Base-by-base conservation (phyloP, 2,113 vertebrate genomes). In the Clarias batrachus region DNA sequence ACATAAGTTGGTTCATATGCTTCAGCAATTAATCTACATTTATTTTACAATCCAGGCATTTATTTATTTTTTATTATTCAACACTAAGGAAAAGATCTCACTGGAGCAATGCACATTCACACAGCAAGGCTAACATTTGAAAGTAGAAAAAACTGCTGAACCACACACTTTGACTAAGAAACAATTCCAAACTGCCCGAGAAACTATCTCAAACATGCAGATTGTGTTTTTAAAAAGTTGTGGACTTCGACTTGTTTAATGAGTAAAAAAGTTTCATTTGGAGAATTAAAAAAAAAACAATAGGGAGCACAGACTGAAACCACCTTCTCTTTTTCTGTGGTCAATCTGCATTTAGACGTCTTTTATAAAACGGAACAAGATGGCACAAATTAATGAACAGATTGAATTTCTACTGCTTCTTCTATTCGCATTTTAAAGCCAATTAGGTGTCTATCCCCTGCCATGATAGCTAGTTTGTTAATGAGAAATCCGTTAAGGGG, bases 401-500 rank as follows among this genome's bases (percentile, higher is more conserved):
- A 81, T 82, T 63, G 56, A 57, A 73, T 86, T 86, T 59, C 77
- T 48, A 59, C 21, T 62, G 68, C n/a, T 68, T 57, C 27, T 71
- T 73, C 56, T 21, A 11, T 41, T 83, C 81, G 3, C 63, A 16
- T 74, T 62, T 62, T 54, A 27, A 60, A 62, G 30, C 25, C 56
- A 81, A 86, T 83, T 77, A 83, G 41, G 41, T n/a, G 17, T 59
- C n/a, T 25, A 17, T 21, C 16, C 81, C 68, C 48, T 74, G 80
- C 60, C 52, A 3, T 54, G 57, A 66, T 56, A n/a, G 25, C 54
- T 11, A 54, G 23, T 66, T 41, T 65, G 79, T 71, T 73, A 66
- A 63, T 25, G 59, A 60, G 65, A 89, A 73, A 83, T 79, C 82
- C 48, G 83, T 66, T n/a, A 66, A 56, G 57, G 59, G 14, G 80